Evolutionary conservation across 2,888 invertebrate genomes (phyloP).

Genomic region (Lycocerus yunnanus): DNA sequence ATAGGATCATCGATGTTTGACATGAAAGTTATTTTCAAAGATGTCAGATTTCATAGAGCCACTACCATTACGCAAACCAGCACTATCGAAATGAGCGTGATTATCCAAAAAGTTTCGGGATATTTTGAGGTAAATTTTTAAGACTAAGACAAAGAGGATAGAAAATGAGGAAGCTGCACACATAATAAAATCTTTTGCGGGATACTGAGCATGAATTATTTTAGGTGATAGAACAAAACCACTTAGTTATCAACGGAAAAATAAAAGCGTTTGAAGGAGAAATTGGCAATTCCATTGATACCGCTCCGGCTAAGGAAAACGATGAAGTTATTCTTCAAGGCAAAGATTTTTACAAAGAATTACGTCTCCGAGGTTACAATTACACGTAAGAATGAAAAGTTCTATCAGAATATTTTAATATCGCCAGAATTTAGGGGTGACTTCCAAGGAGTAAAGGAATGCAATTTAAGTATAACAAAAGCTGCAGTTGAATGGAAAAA

Average conservation of each 20-base stretch:
- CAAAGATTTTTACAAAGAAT: conserved; percentile 64
- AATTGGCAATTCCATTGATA: background rate
- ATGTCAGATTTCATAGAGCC: conserved; percentile 64
- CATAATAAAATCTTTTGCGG: too few species aligned
- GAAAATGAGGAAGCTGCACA: too few species aligned
- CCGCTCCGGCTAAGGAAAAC: background rate
- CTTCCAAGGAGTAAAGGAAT: conserved; percentile 36
- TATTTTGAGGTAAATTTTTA: conserved; percentile 48
- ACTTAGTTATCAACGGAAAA: conserved; percentile 69
- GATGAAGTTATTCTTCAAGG: background rate
- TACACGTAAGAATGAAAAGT: conserved; percentile 38
- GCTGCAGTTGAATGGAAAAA: conserved; percentile 70
- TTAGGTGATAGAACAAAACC: conserved; percentile 69
- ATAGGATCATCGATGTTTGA: conserved; percentile 49
- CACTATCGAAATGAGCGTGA: conserved; percentile 34
- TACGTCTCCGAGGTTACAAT: conserved; percentile 71
- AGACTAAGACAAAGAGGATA: too few species aligned
- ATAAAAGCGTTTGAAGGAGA: conserved; percentile 57
- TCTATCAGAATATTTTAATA: background rate
- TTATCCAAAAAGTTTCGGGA: conserved; percentile 41
- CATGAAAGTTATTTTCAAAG: conserved; percentile 61
- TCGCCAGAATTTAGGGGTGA: conserved; percentile 32
- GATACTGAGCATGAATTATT: conserved; percentile 30
- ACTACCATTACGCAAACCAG: conserved; percentile 59
- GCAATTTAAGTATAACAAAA: conserved; percentile 47